phyloP scores from a whole-genome alignment of 2,888 invertebrate species.

The Metalampra italica region DNA sequence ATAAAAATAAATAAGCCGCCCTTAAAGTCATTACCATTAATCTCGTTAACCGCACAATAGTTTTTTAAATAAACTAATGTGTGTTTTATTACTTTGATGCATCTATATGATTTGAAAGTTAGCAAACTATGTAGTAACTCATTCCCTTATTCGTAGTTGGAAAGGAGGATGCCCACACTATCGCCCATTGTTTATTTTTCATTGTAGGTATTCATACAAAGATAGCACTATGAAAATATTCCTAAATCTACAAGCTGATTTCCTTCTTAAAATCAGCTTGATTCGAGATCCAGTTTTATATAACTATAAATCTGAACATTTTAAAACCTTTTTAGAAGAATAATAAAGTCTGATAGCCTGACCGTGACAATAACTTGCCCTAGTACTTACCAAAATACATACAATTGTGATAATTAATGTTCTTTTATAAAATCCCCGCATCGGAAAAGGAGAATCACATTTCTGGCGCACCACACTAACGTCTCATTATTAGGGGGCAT shows the following conservation, averaged over 20 bases:
- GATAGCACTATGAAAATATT: too few relatives aligned
- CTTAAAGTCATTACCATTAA: slow-evolving; percentile 32
- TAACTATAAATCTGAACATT: too few relatives aligned
- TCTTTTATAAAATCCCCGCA: slow-evolving; percentile 26
- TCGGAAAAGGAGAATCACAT: slow-evolving; percentile 67
- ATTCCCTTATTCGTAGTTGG: too few relatives aligned
- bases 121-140: too few relatives aligned
- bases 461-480: slow-evolving; percentile 56
- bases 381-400: too few relatives aligned
- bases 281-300: too few relatives aligned
- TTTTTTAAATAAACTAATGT: slow-evolving; percentile 18
- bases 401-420: neutral
- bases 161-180: too few relatives aligned
- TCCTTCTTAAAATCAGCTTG: slow-evolving; percentile 1
- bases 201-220: too few relatives aligned
- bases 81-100: slow-evolving; percentile 5
- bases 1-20: slow-evolving; percentile 29
- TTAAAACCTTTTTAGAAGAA: too few relatives aligned
- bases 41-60: slow-evolving; percentile 25
- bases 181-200: too few relatives aligned
- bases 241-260: slow-evolving; percentile 7
- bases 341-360: too few relatives aligned
- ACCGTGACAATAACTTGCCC: too few relatives aligned
- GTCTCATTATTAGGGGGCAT: slow-evolving; percentile 64
- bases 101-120: neutral